A percentile compares a stretch with the other conserved stretches of the same genome.
These are phyloP conservation scores for Callipepla californica DNA, from an alignment of 2,113 vertebrate genomes.

Conservation along the genomic window DNA sequence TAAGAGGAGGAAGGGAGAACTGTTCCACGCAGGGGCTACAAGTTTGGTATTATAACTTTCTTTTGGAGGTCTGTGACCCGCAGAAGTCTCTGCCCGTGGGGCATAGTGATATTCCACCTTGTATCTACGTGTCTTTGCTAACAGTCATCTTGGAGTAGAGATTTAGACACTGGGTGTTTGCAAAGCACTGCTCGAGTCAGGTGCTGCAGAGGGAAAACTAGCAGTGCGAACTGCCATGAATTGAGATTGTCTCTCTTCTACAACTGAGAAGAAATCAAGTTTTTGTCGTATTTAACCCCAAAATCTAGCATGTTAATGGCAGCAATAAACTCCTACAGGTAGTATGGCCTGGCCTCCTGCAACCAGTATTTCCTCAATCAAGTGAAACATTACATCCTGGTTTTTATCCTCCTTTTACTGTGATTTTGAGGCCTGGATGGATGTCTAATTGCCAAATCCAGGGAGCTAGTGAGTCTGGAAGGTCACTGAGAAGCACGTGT, in stretches of 20 bases:
- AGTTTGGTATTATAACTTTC: not conserved
- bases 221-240: not conserved
- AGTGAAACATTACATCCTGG: not conserved
- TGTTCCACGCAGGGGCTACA: not conserved
- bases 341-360: not conserved
- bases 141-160: not conserved
- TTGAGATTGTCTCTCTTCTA: not conserved
- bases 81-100: not conserved
- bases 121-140: not conserved
- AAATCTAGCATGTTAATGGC: not conserved
- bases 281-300: not conserved
- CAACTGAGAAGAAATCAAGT: not conserved
- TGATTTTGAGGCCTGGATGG: not conserved
- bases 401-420: not conserved
- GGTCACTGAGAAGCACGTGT: slow-evolving; percentile 10
- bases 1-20: not conserved
- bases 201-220: not conserved
- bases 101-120: not conserved
- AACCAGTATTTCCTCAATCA: not conserved
- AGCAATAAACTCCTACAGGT: not conserved
- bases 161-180: not conserved
- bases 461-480: not conserved
- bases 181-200: not conserved
- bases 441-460: not conserved
- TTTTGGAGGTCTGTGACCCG: not conserved